Conservation (phyloP, 2,797 vertebrate genomes). For the Malurus leucopterus region DNA sequence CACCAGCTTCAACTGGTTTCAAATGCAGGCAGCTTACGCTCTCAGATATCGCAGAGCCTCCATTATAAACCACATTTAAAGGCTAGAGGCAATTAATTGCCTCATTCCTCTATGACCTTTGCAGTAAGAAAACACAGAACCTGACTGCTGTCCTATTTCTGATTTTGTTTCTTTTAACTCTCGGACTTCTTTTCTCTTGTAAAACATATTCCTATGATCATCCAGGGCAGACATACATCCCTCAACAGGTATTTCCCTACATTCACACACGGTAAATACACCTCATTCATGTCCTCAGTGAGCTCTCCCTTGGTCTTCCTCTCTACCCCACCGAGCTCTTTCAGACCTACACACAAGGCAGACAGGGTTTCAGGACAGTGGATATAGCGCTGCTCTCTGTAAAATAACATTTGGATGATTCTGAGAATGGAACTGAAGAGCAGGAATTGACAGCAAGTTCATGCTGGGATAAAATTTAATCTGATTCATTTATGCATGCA, state of each 20-base stretch:
- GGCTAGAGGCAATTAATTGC: slow-evolving; percentile 8
- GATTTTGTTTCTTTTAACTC: not conserved
- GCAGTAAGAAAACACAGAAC: not conserved
- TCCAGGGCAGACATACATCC: not conserved
- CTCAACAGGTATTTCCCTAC: not conserved
- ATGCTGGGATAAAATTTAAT: slow-evolving; percentile 33
- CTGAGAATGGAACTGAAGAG: not conserved
- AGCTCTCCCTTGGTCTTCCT: not conserved
- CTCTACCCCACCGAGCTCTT: not conserved
- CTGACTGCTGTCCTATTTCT: not conserved
- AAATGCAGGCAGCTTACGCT: not conserved
- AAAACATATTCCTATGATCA: not conserved
- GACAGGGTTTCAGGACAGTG: not conserved
- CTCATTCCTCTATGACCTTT: slow-evolving; percentile 1
- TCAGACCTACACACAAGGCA: not conserved
- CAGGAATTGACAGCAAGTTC: slow-evolving; percentile 24
- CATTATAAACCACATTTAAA: not conserved
- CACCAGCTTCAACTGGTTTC: not conserved
- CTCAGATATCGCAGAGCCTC: not conserved
- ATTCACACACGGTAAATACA: not conserved
- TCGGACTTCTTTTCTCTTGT: not conserved
- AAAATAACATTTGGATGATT: not conserved
- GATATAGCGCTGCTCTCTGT: not conserved
- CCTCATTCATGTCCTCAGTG: not conserved
- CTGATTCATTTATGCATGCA: slow-evolving; percentile 13